Evolutionary conservation across 1,140 invertebrate genomes (phyloP), one percentile per base, ranked within the genome.

Genomic region (Drosophila pseudoananassae): DNA sequence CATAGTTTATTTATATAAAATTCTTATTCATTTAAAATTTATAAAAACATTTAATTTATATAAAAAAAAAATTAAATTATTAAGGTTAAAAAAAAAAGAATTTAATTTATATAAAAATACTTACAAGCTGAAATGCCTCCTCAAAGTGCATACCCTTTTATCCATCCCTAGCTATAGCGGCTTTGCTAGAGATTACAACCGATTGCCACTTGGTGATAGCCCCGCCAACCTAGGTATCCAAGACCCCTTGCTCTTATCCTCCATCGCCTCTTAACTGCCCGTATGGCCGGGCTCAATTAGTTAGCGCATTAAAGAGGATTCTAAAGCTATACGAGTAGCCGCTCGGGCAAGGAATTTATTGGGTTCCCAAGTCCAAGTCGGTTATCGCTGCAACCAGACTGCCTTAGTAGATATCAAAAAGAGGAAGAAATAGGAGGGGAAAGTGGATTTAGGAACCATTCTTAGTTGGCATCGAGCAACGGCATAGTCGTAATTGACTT

Each of bases 291-390:
- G 78, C 68, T 81, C 82, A 85, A 85, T 85, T 85, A 85, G 81
- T 82, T 85, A 79, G 74, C 78, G 81, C 82, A 85, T 85, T 85
- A 87, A 85, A 75, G 66, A 51, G 82, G 69, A 81, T 77, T 76
- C 54, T 63, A 31, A 27, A 51, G 64, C 51, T 72, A 68, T 51
- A 51, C 15, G 55, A 47, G 27, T 50, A 47, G 50, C 31, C 40
- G 66, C 33, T 25, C 57, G 69, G 69, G 49, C 72, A 66, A 65
- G 53, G 78, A 85, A 85, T 85, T 85, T 85, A 85, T 85, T 82
- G 81, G 70, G 57, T 65, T 64, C 43, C 53, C 56, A 52, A 58
- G 60, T 55, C 73, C 70, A 43, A 75, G 75, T 59, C 66, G 68
- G 69, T 60, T 85, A 85, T 85, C 82, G 78, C 78, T 64, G 69